Evolutionary conservation across 2,888 invertebrate species (phyloP).

Genomic region (Zonitis immaculata): DNA sequence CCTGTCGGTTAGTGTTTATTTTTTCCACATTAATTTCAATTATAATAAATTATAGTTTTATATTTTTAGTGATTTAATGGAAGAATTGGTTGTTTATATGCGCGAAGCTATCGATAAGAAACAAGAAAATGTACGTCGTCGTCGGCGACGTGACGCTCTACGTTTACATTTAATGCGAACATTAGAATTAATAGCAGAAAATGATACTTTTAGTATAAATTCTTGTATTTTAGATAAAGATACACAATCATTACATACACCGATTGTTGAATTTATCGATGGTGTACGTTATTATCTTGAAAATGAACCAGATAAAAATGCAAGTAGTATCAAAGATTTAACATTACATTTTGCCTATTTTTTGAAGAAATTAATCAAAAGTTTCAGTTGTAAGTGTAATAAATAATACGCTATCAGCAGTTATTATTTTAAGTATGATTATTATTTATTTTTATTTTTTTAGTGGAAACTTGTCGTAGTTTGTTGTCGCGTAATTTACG

Average conservation of each 20-base stretch:
- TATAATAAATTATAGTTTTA: neutral
- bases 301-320: constrained; percentile 90
- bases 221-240: constrained; percentile 78
- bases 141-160: constrained; percentile 86
- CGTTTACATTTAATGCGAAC: constrained; percentile 88
- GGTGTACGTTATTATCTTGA: constrained; percentile 89
- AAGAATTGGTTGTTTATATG: constrained; percentile 86
- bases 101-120: constrained; percentile 96
- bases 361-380: constrained; percentile 87
- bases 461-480: constrained; percentile 83
- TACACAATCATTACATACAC: constrained; percentile 76
- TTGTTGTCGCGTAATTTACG: constrained; percentile 83
- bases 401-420: neutral
- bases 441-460: no score
- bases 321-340: constrained; percentile 80
- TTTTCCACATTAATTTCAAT: neutral
- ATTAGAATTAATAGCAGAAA: constrained; percentile 86
- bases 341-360: constrained; percentile 93
- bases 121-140: constrained; percentile 92
- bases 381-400: constrained; percentile 74
- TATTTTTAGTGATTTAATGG: constrained; percentile 81
- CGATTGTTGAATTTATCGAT: constrained; percentile 92
- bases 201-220: constrained; percentile 83
- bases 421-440: neutral
- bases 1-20: constrained; percentile 71